phyloP scores from a whole-genome alignment of 2,888 invertebrate species.

The Petrolisthes cinctipes region DNA sequence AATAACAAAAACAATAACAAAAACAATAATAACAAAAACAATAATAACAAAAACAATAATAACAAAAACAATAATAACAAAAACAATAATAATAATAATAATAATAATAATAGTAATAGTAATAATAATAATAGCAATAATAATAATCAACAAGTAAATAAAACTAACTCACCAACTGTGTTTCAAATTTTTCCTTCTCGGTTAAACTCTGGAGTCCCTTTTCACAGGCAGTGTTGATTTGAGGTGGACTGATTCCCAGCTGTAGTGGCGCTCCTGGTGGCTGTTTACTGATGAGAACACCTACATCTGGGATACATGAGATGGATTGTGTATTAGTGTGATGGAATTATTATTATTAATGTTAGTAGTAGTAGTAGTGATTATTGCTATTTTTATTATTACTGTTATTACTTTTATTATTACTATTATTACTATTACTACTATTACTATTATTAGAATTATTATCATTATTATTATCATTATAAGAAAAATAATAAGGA shows the following conservation, averaged over 20 bases:
- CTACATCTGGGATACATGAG: conserved; percentile 28
- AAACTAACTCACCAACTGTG: conserved; percentile 31
- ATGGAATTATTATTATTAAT: too few relatives aligned
- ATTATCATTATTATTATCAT: too few relatives aligned
- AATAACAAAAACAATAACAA: too few relatives aligned
- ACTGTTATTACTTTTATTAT: too few relatives aligned
- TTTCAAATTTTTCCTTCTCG: conserved; percentile 35
- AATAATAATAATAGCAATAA: not conserved
- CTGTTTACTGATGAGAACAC: conserved; percentile 36
- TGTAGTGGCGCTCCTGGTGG: not conserved
- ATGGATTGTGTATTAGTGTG: not conserved
- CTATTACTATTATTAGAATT: too few relatives aligned
- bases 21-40: too few relatives aligned
- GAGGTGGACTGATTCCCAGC: conserved; percentile 11
- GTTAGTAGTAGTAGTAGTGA: too few relatives aligned
- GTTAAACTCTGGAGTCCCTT: conserved; percentile 30
- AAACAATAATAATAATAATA: not conserved
- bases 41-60: not conserved
- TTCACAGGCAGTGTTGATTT: conserved; percentile 45
- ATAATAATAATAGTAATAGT: not conserved
- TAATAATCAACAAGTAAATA: not conserved
- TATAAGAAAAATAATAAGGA: not conserved
- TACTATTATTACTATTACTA: too few relatives aligned
- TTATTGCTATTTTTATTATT: too few relatives aligned
- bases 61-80: not conserved